These are phyloP conservation scores for Centropus unirufus DNA, from an alignment of 2,113 vertebrate genomes.

Conservation along the genomic window DNA sequence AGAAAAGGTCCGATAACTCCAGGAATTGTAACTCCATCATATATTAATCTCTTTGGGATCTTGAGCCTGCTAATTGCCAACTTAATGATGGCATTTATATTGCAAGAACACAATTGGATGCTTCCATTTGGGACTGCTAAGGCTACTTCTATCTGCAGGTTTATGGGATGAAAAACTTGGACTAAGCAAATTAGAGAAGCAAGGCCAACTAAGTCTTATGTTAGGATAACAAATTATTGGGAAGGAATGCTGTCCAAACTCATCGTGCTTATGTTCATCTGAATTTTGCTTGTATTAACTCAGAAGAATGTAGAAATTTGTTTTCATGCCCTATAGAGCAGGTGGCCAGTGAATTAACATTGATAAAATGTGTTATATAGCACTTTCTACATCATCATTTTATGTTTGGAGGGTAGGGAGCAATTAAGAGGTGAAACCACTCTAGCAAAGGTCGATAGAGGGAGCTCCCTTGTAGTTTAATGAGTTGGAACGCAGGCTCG, in stretches of 20 bases:
- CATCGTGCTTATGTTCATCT: not conserved
- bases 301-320: not conserved
- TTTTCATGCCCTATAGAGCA: not conserved
- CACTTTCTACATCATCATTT: not conserved
- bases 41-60: not conserved
- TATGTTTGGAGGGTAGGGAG: rapidly evolving
- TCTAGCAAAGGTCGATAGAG: not conserved
- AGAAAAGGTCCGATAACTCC: not conserved
- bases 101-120: not conserved
- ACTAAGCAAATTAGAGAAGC: not conserved
- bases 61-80: not conserved
- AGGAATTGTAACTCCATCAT: not conserved
- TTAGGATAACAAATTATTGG: not conserved
- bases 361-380: not conserved
- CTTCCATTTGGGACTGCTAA: not conserved
- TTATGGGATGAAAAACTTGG: not conserved
- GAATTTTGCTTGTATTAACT: not conserved
- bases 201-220: not conserved
- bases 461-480: not conserved
- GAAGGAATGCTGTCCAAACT: not conserved
- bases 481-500: not conserved
- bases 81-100: not conserved
- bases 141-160: not conserved
- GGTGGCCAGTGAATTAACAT: not conserved
- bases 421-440: not conserved